Conservation (phyloP, 35 echinoderm and acorn worm species). For the Heliocidaris tuberculata region DNA sequence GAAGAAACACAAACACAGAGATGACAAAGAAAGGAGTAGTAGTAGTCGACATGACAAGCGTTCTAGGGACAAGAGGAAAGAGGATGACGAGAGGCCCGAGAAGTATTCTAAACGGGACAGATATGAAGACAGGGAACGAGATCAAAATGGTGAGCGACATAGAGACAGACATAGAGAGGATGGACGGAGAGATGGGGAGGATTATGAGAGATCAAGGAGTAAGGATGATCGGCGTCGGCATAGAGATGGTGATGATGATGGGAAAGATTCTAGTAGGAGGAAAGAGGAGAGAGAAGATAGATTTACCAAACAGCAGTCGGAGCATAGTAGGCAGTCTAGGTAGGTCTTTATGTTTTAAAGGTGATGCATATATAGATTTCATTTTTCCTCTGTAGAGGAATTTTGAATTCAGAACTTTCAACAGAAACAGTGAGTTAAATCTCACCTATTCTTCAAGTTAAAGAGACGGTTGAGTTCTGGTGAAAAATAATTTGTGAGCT, state of each 20-base stretch:
- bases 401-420: too few species aligned
- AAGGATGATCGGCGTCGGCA: constrained; percentile 23
- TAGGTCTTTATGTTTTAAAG: background rate
- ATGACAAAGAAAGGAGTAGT: constrained; percentile 39
- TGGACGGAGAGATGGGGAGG: constrained; percentile 13
- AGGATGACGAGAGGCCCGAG: background rate
- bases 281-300: constrained; percentile 43
- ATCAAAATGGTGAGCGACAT: background rate
- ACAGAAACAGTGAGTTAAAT: too few species aligned
- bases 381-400: too few species aligned
- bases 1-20: constrained; percentile 30
- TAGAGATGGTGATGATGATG: background rate
- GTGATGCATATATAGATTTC: too few species aligned
- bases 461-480: too few species aligned
- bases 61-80: background rate
- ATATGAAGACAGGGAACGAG: background rate
- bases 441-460: too few species aligned
- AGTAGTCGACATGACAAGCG: background rate
- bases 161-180: constrained; percentile 55
- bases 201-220: background rate
- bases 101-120: constrained; percentile 19
- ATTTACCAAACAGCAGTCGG: background rate
- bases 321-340: constrained; percentile 19
- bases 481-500: too few species aligned
- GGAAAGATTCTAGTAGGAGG: constrained; percentile 5